phyloP scores from a whole-genome alignment of 2,888 invertebrate genomes.

The Dioctria linearis region DNA sequence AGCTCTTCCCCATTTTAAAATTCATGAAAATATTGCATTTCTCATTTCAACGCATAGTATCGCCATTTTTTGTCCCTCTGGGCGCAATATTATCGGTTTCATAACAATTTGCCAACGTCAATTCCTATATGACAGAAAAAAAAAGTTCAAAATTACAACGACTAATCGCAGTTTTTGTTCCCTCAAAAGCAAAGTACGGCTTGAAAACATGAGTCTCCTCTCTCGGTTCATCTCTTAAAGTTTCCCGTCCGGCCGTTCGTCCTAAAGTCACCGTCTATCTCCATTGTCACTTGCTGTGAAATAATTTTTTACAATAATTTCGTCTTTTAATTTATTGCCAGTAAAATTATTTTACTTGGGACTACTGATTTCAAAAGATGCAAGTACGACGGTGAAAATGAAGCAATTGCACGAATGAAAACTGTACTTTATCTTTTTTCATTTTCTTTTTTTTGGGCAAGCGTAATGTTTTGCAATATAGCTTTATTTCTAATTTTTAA shows the following conservation, averaged over 20 bases:
- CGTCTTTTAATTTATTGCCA: conserved; percentile 39
- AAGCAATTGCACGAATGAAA: conserved; percentile 36
- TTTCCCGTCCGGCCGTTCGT: not conserved
- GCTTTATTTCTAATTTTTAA: conserved; percentile 50
- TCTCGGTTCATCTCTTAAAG: not conserved
- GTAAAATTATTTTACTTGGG: conserved; percentile 22
- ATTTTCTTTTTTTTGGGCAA: conserved; percentile 24
- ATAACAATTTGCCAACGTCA: conserved; percentile 38
- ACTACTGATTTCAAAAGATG: conserved; percentile 6
- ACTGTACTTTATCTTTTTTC: conserved; percentile 41
- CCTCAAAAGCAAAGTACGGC: not conserved
- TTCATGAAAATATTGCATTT: conserved; percentile 20
- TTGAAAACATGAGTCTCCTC: not conserved
- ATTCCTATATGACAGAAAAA: not conserved
- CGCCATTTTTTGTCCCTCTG: conserved; percentile 22
- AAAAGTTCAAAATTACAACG: conserved; percentile 4
- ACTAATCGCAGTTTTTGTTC: conserved; percentile 27
- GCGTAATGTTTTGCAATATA: conserved; percentile 46
- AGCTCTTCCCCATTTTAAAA: conserved; percentile 18
- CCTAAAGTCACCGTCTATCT: not conserved
- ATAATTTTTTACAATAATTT: conserved; percentile 36
- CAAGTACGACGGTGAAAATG: conserved; percentile 25
- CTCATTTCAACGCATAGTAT: conserved; percentile 37
- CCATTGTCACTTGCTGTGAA: not conserved
- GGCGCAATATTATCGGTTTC: conserved; percentile 29